These are phyloP conservation scores for Drosophila pseudoobscura DNA, from an alignment of 1,140 invertebrate genomes.

Conservation along the genomic window DNA sequence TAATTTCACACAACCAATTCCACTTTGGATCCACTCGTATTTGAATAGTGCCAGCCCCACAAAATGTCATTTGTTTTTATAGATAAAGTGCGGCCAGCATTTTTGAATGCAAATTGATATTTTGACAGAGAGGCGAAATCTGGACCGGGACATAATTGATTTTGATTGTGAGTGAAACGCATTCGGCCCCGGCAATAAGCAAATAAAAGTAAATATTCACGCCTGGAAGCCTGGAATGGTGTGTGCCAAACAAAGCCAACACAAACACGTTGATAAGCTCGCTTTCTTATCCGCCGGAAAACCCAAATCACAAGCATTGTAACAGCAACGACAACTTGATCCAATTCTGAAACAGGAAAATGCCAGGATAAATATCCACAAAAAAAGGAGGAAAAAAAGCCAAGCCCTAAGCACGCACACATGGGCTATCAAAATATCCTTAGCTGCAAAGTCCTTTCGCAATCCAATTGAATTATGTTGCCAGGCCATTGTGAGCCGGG, in stretches of 20 bases:
- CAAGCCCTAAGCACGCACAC: constrained; percentile 23
- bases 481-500: constrained; percentile 43
- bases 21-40: constrained; percentile 5
- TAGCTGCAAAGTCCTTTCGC: constrained; percentile 7
- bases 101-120: constrained; percentile 54
- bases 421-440: constrained; percentile 55
- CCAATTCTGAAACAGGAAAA: constrained; percentile 40
- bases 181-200: constrained; percentile 1
- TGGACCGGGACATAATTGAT: constrained; percentile 45
- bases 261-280: constrained; percentile 40
- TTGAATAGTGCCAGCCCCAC: neutral
- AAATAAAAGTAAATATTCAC: constrained; percentile 20
- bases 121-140: constrained; percentile 15
- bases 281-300: constrained; percentile 42
- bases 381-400: constrained; percentile 15
- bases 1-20: constrained; percentile 36
- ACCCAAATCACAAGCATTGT: constrained; percentile 50
- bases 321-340: constrained; percentile 64
- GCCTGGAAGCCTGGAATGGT: constrained; percentile 9
- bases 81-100: neutral
- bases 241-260: constrained; percentile 16
- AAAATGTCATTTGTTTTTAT: constrained; percentile 24
- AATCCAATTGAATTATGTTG: constrained; percentile 80
- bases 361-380: constrained; percentile 24
- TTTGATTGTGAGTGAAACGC: constrained; percentile 35